Percentiles rank a stretch among this genome's conserved stretches.
phyloP scores from a whole-genome alignment of 1,140 invertebrate species.

The Ceratoteleas bidentatus region DNA sequence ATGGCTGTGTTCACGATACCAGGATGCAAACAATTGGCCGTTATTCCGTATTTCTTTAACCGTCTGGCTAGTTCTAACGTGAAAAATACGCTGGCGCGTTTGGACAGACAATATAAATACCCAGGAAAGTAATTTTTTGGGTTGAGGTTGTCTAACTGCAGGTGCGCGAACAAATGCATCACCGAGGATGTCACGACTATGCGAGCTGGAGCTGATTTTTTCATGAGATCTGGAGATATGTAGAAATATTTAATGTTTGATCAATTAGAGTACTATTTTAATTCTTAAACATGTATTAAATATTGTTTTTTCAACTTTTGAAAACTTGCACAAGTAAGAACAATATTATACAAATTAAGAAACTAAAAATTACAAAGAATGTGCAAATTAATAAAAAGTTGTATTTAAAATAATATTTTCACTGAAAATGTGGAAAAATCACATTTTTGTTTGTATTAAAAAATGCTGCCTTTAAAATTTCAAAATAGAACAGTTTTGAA shows the following conservation, averaged over 20 bases:
- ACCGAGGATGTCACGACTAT: constrained; percentile 93
- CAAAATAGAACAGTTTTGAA: too few relatives aligned
- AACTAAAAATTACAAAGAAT: too few relatives aligned
- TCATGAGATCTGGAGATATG: constrained; percentile 86
- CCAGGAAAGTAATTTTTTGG: constrained; percentile 85
- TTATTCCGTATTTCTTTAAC: constrained; percentile 90
- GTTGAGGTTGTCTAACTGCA: constrained; percentile 91
- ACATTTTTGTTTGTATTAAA: too few relatives aligned
- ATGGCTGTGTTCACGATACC: constrained; percentile 93
- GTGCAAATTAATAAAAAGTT: too few relatives aligned
- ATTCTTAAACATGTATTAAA: too few relatives aligned
- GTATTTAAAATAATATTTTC: too few relatives aligned
- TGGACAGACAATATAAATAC: constrained; percentile 91
- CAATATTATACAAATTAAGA: too few relatives aligned
- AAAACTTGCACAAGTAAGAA: too few relatives aligned
- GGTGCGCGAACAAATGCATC: constrained; percentile 87
- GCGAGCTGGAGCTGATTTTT: constrained; percentile 89
- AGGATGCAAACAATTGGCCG: constrained; percentile 92
- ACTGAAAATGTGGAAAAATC: too few relatives aligned
- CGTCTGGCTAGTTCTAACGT: constrained; percentile 89
- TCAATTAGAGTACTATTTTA: too few relatives aligned
- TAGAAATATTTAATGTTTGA: neutral
- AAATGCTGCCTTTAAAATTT: too few relatives aligned
- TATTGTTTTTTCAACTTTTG: too few relatives aligned
- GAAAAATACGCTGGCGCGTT: constrained; percentile 94